phyloP scores from a whole-genome alignment of 2,113 vertebrate genomes.

The Varanus salvator region DNA sequence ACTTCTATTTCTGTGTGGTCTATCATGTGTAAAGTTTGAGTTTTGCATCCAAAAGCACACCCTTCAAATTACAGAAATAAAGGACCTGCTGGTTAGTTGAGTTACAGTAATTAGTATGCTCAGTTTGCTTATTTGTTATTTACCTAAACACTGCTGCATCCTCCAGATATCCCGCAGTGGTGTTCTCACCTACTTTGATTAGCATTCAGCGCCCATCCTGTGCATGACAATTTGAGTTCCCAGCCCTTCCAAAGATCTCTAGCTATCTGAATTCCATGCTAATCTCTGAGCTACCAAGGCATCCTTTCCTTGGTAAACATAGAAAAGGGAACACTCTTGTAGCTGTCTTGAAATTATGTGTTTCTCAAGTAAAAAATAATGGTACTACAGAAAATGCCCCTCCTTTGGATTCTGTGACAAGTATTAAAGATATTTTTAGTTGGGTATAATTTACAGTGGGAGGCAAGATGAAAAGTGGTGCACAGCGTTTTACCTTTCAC shows the following conservation, averaged over 20 bases:
- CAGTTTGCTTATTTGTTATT: neutral
- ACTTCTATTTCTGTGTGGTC: neutral
- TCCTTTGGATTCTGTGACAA: slow-evolving; percentile 1
- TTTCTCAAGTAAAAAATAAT: neutral
- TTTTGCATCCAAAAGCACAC: neutral
- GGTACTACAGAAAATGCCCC: neutral
- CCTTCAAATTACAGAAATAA: neutral
- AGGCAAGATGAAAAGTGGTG: neutral
- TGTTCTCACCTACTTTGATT: neutral
- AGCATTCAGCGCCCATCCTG: neutral
- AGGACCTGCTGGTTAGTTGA: neutral
- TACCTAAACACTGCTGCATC: neutral
- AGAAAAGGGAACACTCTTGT: neutral
- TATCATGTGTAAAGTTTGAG: neutral
- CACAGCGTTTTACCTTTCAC: neutral
- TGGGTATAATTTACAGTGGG: neutral
- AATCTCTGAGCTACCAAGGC: neutral
- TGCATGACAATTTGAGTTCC: neutral
- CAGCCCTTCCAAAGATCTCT: neutral
- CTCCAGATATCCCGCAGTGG: neutral
- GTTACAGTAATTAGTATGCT: neutral
- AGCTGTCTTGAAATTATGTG: neutral
- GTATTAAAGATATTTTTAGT: neutral
- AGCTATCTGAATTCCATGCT: neutral
- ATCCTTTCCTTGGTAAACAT: neutral